A percentile compares a stretch with the other conserved stretches of the same genome.
Conservation (phyloP, 2,113 vertebrate species). For the Uropsilus gracilis region DNA sequence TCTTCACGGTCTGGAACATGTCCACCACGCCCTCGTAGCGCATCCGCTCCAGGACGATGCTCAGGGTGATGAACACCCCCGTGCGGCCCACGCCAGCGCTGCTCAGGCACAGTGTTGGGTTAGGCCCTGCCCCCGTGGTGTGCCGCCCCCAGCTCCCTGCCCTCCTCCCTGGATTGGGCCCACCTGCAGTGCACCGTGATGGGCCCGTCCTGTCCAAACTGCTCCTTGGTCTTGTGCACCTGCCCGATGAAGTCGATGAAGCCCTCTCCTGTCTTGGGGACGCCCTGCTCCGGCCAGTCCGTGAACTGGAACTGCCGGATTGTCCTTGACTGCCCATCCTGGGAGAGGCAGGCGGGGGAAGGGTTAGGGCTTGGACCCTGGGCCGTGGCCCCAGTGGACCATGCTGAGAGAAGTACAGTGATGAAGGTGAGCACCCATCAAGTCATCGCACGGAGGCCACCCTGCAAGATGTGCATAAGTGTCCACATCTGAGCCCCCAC, state of each 20-base stretch:
- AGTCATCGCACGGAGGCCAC: background rate
- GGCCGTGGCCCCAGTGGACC: background rate
- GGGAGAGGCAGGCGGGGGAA: background rate
- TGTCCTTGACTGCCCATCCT: slow-evolving; percentile 98
- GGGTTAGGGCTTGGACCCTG: background rate
- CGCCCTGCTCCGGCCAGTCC: slow-evolving; percentile 98
- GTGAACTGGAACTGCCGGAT: slow-evolving; percentile 99
- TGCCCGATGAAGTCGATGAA: slow-evolving; percentile 99
- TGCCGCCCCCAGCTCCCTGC: no score
- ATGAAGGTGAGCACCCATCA: background rate
- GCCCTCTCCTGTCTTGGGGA: slow-evolving; percentile 97
- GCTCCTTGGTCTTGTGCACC: slow-evolving; percentile 99
- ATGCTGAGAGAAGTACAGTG: background rate
- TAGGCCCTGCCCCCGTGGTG: background rate
- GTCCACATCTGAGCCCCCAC: background rate
- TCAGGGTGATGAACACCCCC: slow-evolving; percentile 96
- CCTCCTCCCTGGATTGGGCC: background rate
- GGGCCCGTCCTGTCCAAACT: slow-evolving; percentile 98
- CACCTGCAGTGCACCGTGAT: slow-evolving; percentile 99
- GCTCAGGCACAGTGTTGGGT: background rate
- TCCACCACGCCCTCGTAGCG: slow-evolving; percentile 97
- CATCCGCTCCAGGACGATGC: slow-evolving; percentile 98
- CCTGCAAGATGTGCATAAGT: background rate
- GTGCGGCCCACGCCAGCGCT: slow-evolving; percentile 97
- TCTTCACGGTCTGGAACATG: slow-evolving; percentile 98